These are phyloP conservation scores for Atherinosoma microstoma DNA, from an alignment of 2,797 vertebrate species.

Conservation along the genomic window DNA sequence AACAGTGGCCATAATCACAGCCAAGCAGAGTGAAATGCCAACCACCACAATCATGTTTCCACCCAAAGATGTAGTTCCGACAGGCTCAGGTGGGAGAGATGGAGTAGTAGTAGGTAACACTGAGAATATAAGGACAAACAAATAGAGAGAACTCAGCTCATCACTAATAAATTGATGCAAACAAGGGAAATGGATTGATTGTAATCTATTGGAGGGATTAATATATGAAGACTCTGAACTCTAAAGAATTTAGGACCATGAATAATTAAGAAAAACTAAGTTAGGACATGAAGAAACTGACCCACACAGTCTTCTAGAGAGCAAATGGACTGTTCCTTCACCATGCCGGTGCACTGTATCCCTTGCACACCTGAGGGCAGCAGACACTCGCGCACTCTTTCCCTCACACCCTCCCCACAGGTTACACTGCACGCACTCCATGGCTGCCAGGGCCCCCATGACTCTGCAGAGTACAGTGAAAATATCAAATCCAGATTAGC, in stretches of 20 bases:
- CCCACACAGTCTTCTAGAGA: constrained; percentile 92
- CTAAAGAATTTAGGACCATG: not conserved
- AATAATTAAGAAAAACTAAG: not conserved
- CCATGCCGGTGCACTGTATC: constrained; percentile 84
- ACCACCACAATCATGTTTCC: constrained; percentile 90
- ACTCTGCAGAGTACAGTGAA: constrained; percentile 77
- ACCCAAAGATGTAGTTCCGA: constrained; percentile 64
- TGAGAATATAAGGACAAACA: constrained; percentile 36
- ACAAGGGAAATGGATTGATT: not conserved
- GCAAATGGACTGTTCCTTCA: constrained; percentile 89
- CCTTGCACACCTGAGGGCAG: constrained; percentile 80
- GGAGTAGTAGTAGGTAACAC: constrained; percentile 59
- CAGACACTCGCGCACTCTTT: constrained; percentile 89
- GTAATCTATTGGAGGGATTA: not conserved
- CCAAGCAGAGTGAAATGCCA: constrained; percentile 92
- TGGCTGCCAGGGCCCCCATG: constrained; percentile 92
- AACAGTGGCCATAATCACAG: constrained; percentile 90
- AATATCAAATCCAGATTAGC: not conserved
- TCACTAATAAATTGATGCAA: not conserved
- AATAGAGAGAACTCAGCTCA: not conserved
- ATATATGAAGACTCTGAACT: not conserved
- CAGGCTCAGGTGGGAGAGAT: constrained; percentile 58
- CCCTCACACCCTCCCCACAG: constrained; percentile 92
- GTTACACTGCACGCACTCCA: constrained; percentile 94
- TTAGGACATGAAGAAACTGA: constrained; percentile 55